phyloP scores from a whole-genome alignment of 2,888 invertebrate species.

The Erebia ligea region DNA sequence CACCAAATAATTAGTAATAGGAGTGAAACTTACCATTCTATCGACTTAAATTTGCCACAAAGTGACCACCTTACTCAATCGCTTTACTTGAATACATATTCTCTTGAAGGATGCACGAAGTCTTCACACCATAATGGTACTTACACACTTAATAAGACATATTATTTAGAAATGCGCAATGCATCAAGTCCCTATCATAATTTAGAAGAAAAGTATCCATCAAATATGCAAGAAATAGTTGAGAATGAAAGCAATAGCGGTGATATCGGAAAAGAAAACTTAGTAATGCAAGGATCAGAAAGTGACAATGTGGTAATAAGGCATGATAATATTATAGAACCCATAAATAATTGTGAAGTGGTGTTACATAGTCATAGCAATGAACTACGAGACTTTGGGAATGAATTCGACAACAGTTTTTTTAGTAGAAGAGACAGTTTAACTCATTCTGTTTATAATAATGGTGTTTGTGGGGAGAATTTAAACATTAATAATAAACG shows the following conservation, averaged over 20 bases:
- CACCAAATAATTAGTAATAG: neutral
- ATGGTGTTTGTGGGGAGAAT: neutral
- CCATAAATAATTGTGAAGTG: constrained; percentile 33
- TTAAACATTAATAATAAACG: constrained; percentile 16
- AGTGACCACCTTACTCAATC: constrained; percentile 4
- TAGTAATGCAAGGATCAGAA: constrained; percentile 19
- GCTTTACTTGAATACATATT: constrained; percentile 27
- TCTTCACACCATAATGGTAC: constrained; percentile 11
- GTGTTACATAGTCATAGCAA: constrained; percentile 31
- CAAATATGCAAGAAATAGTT: neutral
- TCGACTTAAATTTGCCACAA: neutral
- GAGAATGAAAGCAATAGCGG: neutral
- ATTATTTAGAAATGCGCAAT: constrained; percentile 16
- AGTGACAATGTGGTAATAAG: constrained; percentile 1
- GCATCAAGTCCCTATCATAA: neutral
- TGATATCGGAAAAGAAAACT: constrained; percentile 1
- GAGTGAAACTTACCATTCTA: neutral
- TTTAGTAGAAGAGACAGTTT: neutral
- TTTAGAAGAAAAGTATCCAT: neutral
- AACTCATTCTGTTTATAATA: neutral
- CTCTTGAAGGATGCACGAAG: constrained; percentile 22
- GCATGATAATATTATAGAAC: constrained; percentile 15
- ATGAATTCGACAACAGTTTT: constrained; percentile 30
- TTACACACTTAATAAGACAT: constrained; percentile 25
- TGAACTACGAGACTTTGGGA: constrained; percentile 26